phyloP scores from a whole-genome alignment of 2,888 invertebrate genomes.

The Chloroclysta siterata region DNA sequence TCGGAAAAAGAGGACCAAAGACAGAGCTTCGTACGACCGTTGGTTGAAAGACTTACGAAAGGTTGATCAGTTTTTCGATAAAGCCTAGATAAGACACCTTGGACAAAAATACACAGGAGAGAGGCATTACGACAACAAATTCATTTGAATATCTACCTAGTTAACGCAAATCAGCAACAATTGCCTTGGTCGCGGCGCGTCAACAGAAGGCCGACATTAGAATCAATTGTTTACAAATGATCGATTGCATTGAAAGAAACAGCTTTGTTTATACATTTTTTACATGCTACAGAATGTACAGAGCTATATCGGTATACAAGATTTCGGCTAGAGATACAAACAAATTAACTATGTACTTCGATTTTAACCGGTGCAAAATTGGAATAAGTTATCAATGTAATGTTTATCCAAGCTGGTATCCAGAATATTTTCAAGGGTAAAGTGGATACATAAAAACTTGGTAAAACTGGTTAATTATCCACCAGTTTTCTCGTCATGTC shows the following conservation, averaged over 20 bases:
- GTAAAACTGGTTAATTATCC: slow-evolving; percentile 34
- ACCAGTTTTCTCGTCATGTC: slow-evolving; percentile 15
- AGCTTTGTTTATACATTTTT: slow-evolving; percentile 27
- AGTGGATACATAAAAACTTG: slow-evolving; percentile 34
- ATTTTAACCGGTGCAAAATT: slow-evolving; percentile 2
- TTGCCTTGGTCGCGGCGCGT: slow-evolving; percentile 7
- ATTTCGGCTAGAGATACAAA: neutral
- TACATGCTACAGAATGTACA: slow-evolving; percentile 8
- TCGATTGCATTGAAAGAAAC: slow-evolving; percentile 46
- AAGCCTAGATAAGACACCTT: neutral
- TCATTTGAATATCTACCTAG: slow-evolving; percentile 10
- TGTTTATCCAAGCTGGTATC: slow-evolving; percentile 6
- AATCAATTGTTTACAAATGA: slow-evolving; percentile 42
- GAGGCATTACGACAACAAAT: slow-evolving; percentile 1
- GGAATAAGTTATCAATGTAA: slow-evolving; percentile 2
- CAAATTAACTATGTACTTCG: too few species aligned
- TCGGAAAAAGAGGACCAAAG: neutral
- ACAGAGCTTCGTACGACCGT: neutral
- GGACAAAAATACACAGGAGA: neutral
- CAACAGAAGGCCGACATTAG: slow-evolving; percentile 51
- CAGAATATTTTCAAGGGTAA: slow-evolving; percentile 39
- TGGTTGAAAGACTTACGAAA: neutral
- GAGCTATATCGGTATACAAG: neutral
- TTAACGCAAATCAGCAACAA: slow-evolving; percentile 19
- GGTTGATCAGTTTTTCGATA: neutral